Evolutionary conservation across 2,797 vertebrate genomes (phyloP), one percentile per base, ranked within the genome.

Genomic region (Neostethus bicornis): DNA sequence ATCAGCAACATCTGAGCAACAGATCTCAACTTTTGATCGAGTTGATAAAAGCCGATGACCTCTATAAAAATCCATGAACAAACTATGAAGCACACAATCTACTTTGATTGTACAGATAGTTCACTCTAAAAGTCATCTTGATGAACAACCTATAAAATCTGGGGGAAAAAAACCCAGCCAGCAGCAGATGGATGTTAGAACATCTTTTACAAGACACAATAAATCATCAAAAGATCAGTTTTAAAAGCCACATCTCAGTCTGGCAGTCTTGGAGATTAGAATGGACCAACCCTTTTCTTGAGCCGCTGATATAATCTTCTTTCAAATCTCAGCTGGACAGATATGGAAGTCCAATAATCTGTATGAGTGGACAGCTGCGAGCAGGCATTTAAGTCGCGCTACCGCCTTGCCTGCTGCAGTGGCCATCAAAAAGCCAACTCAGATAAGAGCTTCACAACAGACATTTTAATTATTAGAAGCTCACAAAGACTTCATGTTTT

Each of bases 321-420:
- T 79, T 71, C 74, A 78, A 70, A 83, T 85, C 81, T 81, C 78
- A 66, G 70, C 62, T 31, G 26, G 42, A 56, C 54, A 75, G 81
- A 84, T 83, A 80, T 29, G 61, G 20, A 71, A 71, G 64, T 62
- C 61, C 62, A 72, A 47, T 88, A 87, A 88, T 88, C 85, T 54
- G 20, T 73, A 77, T 37, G 71, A 71, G 47, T 62, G 68, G 80
- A 85, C 80, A 85, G 81, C 73, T 80, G 83, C 35, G 9, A 60
- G 60, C 66, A 57, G 79, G 77, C 73, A 7, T 73, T 83, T 76
- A 51, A 66, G 70, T 12, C 75, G 63, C 52, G 70, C 62, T 62
- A 59, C 72, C 56, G 57, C 35, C 60, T 60, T 68, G 61, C 16
- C 28, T 43, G 63, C 52, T 24, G 17, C 61, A 59, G 46, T 46